A percentile compares a stretch with the other conserved stretches of the same genome.
Evolutionary conservation across 2,888 invertebrate genomes (phyloP).

Genomic region (Drosophila yooni): DNA sequence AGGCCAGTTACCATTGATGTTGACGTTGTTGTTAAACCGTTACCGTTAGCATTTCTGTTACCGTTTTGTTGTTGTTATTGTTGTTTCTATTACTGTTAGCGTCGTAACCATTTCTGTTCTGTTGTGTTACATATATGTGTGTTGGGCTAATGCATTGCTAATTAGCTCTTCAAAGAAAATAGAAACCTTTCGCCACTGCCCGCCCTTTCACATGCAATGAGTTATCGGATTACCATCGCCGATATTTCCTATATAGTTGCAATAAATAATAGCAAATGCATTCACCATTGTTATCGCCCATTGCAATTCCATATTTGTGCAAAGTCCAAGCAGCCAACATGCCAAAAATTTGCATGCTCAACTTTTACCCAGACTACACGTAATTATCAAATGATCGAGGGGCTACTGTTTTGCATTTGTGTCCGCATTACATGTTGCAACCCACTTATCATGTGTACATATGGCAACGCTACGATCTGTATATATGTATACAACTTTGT

Average conservation of each 20-base stretch:
- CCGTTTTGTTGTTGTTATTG: slow-evolving; percentile 20
- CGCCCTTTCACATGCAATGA: slow-evolving; percentile 74
- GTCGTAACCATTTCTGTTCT: slow-evolving; percentile 14
- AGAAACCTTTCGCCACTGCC: slow-evolving; percentile 71
- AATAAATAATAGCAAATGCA: slow-evolving; percentile 70
- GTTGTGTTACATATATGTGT: slow-evolving; percentile 9
- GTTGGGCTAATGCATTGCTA: slow-evolving; percentile 51
- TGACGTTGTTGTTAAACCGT: slow-evolving; percentile 15
- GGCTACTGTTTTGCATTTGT: slow-evolving; percentile 8
- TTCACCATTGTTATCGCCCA: slow-evolving; percentile 72
- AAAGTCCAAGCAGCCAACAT: slow-evolving; percentile 6
- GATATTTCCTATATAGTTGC: slow-evolving; percentile 48
- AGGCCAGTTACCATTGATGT: slow-evolving; percentile 45
- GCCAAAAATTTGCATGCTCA: slow-evolving; percentile 43
- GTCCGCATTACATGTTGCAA: slow-evolving; percentile 2
- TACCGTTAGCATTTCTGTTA: slow-evolving; percentile 35
- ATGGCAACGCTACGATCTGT: not conserved
- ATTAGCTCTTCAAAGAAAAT: slow-evolving; percentile 44
- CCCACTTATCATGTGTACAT: not conserved
- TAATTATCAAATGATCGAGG: slow-evolving; percentile 33
- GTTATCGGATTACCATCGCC: slow-evolving; percentile 62
- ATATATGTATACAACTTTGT: not conserved
- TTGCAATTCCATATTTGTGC: slow-evolving; percentile 65
- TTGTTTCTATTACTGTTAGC: slow-evolving; percentile 7
- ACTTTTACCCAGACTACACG: slow-evolving; percentile 40